Conservation (phyloP, 2,113 vertebrate genomes). For the Cygnus atratus region DNA sequence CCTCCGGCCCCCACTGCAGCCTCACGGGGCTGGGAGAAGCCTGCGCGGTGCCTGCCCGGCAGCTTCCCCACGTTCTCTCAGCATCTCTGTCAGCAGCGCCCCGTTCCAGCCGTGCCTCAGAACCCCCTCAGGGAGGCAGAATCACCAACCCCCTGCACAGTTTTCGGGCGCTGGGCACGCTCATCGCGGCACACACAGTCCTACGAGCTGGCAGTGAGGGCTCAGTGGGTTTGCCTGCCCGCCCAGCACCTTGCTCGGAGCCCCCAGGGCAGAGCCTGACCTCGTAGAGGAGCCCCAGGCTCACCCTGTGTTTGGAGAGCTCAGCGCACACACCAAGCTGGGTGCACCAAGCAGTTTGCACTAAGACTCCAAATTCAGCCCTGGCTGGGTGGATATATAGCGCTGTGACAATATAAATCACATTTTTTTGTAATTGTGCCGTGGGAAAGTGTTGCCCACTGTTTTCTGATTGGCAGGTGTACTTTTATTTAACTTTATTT, state of each 20-base stretch:
- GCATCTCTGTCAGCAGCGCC: too few relatives aligned
- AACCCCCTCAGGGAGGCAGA: background rate
- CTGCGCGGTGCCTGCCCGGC: too few relatives aligned
- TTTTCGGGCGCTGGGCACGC: fast-evolving
- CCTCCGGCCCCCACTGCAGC: background rate
- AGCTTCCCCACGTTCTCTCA: background rate
- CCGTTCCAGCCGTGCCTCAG: fast-evolving
- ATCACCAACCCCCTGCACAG: too few relatives aligned
- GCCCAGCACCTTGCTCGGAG: fast-evolving
- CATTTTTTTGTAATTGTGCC: background rate
- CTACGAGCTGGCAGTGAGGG: fast-evolving
- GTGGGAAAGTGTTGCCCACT: background rate
- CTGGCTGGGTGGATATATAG: fast-evolving
- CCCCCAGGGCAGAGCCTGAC: fast-evolving
- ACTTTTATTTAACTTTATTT: background rate
- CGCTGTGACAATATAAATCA: background rate
- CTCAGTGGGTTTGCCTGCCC: background rate
- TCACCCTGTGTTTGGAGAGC: fast-evolving
- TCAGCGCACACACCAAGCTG: fast-evolving
- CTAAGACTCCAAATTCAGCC: background rate
- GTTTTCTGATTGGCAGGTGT: background rate
- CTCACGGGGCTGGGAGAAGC: background rate
- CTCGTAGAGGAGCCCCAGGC: fast-evolving
- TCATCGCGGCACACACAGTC: fast-evolving
- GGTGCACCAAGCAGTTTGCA: fast-evolving